Base-by-base conservation (phyloP, 1,140 invertebrate genomes). In the Panagrolaimus sp. region DNA sequence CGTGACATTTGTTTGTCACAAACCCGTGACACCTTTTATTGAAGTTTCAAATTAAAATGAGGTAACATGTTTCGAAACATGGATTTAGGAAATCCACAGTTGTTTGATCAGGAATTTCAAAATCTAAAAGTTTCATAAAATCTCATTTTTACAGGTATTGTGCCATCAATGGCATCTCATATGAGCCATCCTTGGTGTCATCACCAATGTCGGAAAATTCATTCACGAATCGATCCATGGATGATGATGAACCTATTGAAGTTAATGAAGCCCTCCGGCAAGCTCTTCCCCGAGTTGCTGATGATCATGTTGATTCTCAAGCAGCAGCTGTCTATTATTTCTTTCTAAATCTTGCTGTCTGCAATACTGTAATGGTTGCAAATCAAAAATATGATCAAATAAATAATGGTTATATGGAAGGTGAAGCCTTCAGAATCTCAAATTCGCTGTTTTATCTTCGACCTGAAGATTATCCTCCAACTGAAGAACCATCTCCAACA, bases 281-380 rank as follows among this genome's bases (percentile, higher is more conserved):
- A 8, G 63, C 43, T 9, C 43, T 64, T 43, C 43, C 74, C 65
- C 72, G 92, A 8, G 28, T 43, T 38, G 32, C 63, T 10, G 17
- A 21, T 38, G 38, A 64, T 28, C 63, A 64, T 32, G 17, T 1
- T 9, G 63, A 64, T 4, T 24, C 28, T 0, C 17, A 43, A 5
- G 14, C 26, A 9, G 5, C 28, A 6, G 10, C 43, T 28, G n/a
- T 21, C 28, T 58, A 58, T 75, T 93, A 97, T 81, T 96, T 97
- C 84, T 89, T 97, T 67, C 84, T 96, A 66, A 88, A 94, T 1
- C 87, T 98, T 83, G 90, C 94, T 12, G 88, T 96, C 63, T 98
- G 94, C 83, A 97, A 98, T 84, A 97, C 94, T 1, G 94, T 97
- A 2, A 91, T 96, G 17, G 94, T 96, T 14, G n/a, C 38, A 21